Base-by-base conservation (phyloP, 2,113 vertebrate genomes). In the Ancistrus triradiatus region DNA sequence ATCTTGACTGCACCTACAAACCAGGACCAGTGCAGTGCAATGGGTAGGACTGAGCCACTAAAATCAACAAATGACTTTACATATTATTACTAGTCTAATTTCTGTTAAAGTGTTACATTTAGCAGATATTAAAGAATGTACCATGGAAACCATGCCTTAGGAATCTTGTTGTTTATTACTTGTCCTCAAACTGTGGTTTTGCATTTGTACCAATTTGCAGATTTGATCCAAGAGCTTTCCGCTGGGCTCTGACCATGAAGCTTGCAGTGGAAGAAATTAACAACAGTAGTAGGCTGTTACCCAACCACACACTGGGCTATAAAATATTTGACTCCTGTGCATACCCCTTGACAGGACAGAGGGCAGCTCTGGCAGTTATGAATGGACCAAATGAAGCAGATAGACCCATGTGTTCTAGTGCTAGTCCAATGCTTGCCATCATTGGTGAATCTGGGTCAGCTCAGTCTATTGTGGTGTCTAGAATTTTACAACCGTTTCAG, bases 391-490 rank as follows among this genome's bases (percentile, higher is more conserved):
- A 28, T 49, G 65, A 64, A 46, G 43, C 24, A 28, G 37, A 64
- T 3, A 69, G 35, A 42, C 33, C 49, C 1, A 53, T 75, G 59
- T 78, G 74, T 60, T 59, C 68, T 15, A 55, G 62, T 19, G 37
- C 70, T 21, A 51, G 61, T 27, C 59, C 65, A 1, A 43, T 68
- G 24, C 37, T 77, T 25, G 75, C 73, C 18, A 43, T 78, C 17
- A 68, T 74, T 11, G 79, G 59, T 43, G 72, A 68, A 47, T 75
- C 74, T 5, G 72, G 74, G 0, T 80, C 74, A 15, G 68, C 69
- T 55, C 79, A 85, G 69, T 85, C 85, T 35, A 84, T 86, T 6
- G 81, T 87, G 44, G 68, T 89, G 27, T 87, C 87, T 44, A 78
- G 84, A 81, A 79, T 80, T 38, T 68, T 86, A 10, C 81, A 72